Evolutionary conservation across 2,797 vertebrate genomes (phyloP).

Genomic region (Acanthiza pusilla): DNA sequence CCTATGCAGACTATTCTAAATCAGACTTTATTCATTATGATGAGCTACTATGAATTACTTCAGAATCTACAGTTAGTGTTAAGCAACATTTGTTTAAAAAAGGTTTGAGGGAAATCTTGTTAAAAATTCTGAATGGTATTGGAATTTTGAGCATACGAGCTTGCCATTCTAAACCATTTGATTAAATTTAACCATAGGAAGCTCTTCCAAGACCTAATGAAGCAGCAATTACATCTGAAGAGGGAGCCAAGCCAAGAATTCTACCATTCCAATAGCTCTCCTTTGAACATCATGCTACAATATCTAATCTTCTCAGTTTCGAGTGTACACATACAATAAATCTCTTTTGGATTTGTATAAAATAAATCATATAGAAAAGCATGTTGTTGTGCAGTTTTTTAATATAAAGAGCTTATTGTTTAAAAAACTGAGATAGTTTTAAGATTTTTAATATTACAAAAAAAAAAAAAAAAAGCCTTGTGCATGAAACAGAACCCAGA

Average conservation of each 20-base stretch:
- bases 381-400: not conserved
- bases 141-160: conserved; percentile 84
- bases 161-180: conserved; percentile 91
- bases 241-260: conserved; percentile 76
- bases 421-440: not conserved
- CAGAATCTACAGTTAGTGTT: conserved; percentile 47
- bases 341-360: conserved; percentile 31
- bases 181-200: conserved; percentile 96
- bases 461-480: not conserved
- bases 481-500: conserved; percentile 6
- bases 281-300: conserved; percentile 72
- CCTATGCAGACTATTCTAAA: conserved; percentile 1
- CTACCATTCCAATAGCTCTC: conserved; percentile 71
- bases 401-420: not conserved
- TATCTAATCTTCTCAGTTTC: conserved; percentile 59
- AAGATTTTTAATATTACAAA: not conserved
- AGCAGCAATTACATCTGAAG: conserved; percentile 92
- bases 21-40: conserved; percentile 45
- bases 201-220: conserved; percentile 94
- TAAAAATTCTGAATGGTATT: conserved; percentile 75
- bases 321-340: conserved; percentile 23
- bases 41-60: conserved; percentile 41
- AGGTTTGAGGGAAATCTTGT: conserved; percentile 60
- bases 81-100: conserved; percentile 57
- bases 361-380: conserved; percentile 11